Evolutionary conservation across 2,888 invertebrate genomes (phyloP), one percentile per base, ranked within the genome.

Genomic region (Himalopsyche kuldschensis): DNA sequence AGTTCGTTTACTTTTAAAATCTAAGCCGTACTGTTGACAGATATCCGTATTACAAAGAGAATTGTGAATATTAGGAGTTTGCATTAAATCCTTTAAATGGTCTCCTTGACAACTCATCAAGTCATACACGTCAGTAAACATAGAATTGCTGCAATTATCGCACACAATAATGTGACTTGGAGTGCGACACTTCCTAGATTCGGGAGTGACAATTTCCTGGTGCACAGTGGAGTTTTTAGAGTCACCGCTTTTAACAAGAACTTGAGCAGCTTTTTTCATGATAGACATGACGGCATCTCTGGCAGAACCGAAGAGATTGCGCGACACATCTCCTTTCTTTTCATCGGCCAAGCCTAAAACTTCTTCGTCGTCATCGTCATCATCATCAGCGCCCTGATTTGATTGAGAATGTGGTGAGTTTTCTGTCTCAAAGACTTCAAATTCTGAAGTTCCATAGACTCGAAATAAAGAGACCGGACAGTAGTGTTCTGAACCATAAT

Each of bases 381-480:
- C 93, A 87, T 94, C 94, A 85, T 95, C 94, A 41, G 94, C 92
- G 79, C 94, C 94, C 48, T 93, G 93, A 82, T 93, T 92, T 75
- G 92, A 90, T n/a, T 93, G 92, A 32, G 88, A 87, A 86, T 94
- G 94, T 82, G 92, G 93, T 20, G 95, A 93, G 87, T 95, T 95
- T 88, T 96, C 97, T 80, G 96, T 96, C 89, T 96, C 96, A 78
- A 97, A 90, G 1, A 97, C 97, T 89, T 97, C 97, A 88, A 96
- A 97, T 89, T 98, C 98, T 17, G 97, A 97, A 2, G 97, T 97
- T 24, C 98, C 99, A 88, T 96, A 98, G 1, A 97, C 97, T 85
- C 97, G 95, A 89, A 99, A 97, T 79, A 98, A 92, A n/a, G 98
- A 98, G 86, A 99, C 93, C 0, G 99, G 99, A 89, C 99, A 99